Conservation (phyloP, 2,797 vertebrate genomes). For the Bovichtus variegatus region DNA sequence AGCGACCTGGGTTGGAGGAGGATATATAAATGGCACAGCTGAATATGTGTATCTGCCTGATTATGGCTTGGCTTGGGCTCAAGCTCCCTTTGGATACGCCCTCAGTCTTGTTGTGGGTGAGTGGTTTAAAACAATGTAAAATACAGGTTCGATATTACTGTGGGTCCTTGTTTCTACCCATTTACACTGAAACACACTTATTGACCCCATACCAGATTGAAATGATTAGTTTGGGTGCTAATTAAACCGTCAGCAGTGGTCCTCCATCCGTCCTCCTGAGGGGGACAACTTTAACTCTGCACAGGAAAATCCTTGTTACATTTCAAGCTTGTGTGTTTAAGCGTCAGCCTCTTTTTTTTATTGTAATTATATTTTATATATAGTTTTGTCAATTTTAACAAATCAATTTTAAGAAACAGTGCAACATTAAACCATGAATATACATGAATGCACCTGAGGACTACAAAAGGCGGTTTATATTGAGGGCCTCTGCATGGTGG, state of each 20-base stretch:
- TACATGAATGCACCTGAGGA: not conserved
- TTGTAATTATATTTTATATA: not conserved
- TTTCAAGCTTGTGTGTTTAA: not conserved
- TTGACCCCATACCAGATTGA: not conserved
- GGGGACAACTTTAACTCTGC: not conserved
- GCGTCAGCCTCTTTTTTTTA: not conserved
- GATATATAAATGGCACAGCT: slow-evolving; percentile 98
- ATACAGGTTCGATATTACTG: not conserved
- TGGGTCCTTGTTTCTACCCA: not conserved
- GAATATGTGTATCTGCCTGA: slow-evolving; percentile 95
- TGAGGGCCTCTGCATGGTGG: not conserved
- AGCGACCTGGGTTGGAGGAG: slow-evolving; percentile 99
- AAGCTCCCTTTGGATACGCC: slow-evolving; percentile 97
- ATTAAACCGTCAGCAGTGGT: not conserved
- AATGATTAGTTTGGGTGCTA: not conserved
- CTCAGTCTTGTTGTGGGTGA: slow-evolving; percentile 95
- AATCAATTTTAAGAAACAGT: not conserved
- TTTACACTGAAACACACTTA: not conserved
- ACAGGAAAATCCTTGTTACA: not conserved
- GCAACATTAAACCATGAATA: not conserved
- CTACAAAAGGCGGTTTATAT: not conserved
- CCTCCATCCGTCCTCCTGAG: not conserved
- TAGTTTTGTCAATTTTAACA: not conserved
- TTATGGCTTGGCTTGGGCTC: slow-evolving; percentile 95
- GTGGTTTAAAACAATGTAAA: slow-evolving; percentile 10